Evolutionary conservation across 2,888 invertebrate genomes (phyloP).

Genomic region (Andrena chrysosceles): DNA sequence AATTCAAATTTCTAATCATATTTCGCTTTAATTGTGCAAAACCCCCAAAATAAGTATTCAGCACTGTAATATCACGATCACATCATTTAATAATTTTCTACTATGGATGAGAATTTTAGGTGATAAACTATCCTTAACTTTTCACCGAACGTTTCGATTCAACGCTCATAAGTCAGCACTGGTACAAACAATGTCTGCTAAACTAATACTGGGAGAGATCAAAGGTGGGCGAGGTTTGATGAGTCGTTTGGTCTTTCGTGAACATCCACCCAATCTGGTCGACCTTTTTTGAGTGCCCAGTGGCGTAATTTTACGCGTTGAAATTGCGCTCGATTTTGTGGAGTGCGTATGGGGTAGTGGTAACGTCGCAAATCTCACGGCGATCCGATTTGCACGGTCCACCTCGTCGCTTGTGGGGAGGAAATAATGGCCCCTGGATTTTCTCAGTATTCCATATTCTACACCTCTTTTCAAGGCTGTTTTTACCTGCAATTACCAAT

Average conservation of each 20-base stretch:
- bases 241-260: constrained; percentile 35
- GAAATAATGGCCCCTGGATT: constrained; percentile 77
- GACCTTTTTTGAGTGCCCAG: constrained; percentile 9
- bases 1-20: background rate
- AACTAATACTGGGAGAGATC: constrained; percentile 37
- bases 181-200: background rate
- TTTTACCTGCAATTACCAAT: constrained; percentile 71
- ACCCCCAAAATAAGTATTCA: too few species aligned
- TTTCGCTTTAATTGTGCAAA: too few species aligned
- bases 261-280: background rate
- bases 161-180: background rate
- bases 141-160: background rate
- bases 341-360: constrained; percentile 68
- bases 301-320: constrained; percentile 14
- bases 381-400: constrained; percentile 77
- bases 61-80: background rate
- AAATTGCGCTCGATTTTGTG: constrained; percentile 56
- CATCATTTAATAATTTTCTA: background rate
- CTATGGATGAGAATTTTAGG: background rate
- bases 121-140: background rate
- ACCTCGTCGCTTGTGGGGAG: constrained; percentile 76
- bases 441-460: constrained; percentile 77
- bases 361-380: constrained; percentile 76
- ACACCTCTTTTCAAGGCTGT: constrained; percentile 76
- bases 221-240: constrained; percentile 5